Percentiles rank a stretch among this genome's conserved stretches.
These are phyloP conservation scores for Tenthredo distinguenda DNA, from an alignment of 2,888 invertebrate species.

Conservation along the genomic window DNA sequence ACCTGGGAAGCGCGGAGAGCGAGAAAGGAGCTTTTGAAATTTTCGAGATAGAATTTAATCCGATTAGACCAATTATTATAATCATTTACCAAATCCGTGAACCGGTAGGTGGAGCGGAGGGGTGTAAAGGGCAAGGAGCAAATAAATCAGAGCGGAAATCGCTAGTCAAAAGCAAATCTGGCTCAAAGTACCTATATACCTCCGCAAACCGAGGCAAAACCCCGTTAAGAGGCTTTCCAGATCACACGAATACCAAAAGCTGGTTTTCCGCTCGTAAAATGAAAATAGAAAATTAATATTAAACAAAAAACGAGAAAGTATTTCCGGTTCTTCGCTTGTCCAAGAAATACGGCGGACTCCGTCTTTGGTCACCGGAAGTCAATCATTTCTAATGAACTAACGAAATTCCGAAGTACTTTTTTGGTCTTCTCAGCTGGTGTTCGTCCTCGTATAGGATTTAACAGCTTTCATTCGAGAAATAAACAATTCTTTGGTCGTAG, in stretches of 20 bases:
- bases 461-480: conserved; percentile 3
- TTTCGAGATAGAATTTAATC: conserved; percentile 2
- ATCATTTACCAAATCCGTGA: conserved; percentile 27
- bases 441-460: not conserved
- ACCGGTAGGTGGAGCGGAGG: not conserved
- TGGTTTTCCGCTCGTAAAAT: not conserved
- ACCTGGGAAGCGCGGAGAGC: not conserved
- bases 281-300: not conserved
- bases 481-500: not conserved
- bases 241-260: not conserved
- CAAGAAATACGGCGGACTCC: not conserved
- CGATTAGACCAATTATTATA: conserved; percentile 43
- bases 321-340: not conserved
- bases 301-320: not conserved
- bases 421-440: not conserved
- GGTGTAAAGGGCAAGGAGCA: conserved; percentile 3
- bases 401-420: not conserved
- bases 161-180: conserved; percentile 19
- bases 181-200: not conserved
- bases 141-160: conserved; percentile 8
- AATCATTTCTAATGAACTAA: not conserved
- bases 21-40: conserved; percentile 28
- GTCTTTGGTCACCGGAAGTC: not conserved
- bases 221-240: conserved; percentile 12
- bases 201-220: not conserved